Percentiles rank a stretch among this genome's conserved stretches.
Evolutionary conservation across 2,797 vertebrate genomes (phyloP).

Genomic region (Emys orbicularis): DNA sequence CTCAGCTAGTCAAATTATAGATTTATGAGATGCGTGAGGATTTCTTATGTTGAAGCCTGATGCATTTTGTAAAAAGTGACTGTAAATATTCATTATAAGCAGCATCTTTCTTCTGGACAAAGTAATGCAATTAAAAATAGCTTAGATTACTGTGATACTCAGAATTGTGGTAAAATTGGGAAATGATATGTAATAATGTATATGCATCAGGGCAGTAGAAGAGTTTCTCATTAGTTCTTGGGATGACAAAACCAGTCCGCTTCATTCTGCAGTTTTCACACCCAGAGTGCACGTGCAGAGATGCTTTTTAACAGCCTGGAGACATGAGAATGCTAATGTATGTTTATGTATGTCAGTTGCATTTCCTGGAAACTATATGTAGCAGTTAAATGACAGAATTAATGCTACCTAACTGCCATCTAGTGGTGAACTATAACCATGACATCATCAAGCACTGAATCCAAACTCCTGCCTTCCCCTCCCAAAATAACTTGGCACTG

Average conservation of each 20-base stretch:
- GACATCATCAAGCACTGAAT: neutral
- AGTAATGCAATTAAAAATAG: neutral
- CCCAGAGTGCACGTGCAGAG: neutral
- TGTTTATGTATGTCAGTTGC: rapidly evolving
- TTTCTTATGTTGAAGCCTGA: neutral
- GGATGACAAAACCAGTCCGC: neutral
- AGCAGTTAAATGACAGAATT: neutral
- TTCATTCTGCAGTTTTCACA: neutral
- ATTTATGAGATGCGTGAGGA: neutral
- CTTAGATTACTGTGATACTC: constrained; percentile 12
- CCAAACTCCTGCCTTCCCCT: neutral
- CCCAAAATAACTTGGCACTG: neutral
- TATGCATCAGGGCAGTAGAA: neutral
- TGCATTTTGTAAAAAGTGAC: neutral
- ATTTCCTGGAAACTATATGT: neutral
- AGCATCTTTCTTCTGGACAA: neutral
- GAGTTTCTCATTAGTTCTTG: neutral
- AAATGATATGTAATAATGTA: neutral
- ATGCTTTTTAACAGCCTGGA: neutral
- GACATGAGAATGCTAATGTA: neutral
- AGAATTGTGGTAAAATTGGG: neutral
- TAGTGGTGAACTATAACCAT: constrained; percentile 69
- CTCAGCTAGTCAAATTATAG: neutral
- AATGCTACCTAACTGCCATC: constrained; percentile 74
- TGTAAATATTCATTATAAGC: constrained; percentile 21